Evolutionary conservation across 2,113 vertebrate species (phyloP).

Genomic region (Onychostoma macrolepis): DNA sequence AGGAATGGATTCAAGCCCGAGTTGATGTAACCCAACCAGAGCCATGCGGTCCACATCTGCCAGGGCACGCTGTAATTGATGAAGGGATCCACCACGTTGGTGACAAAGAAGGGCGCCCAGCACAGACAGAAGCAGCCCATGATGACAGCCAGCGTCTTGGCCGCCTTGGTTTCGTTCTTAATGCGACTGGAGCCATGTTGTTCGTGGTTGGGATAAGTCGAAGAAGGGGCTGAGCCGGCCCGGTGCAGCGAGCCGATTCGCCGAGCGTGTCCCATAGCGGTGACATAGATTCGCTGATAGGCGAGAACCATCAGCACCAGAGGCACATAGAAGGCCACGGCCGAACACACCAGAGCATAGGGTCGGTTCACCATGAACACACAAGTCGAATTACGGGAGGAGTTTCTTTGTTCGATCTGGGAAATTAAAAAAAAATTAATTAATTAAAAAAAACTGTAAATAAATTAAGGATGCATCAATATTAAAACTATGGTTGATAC

Average conservation of each 20-base stretch:
- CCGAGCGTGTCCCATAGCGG: slow-evolving; percentile 78
- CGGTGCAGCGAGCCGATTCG: slow-evolving; percentile 78
- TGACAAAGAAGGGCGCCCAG: slow-evolving; percentile 82
- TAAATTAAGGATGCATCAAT: background rate
- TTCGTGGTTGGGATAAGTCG: slow-evolving; percentile 46
- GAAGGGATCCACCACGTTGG: slow-evolving; percentile 82
- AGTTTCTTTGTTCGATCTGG: slow-evolving; percentile 74
- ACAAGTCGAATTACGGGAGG: slow-evolving; percentile 75
- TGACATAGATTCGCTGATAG: slow-evolving; percentile 81
- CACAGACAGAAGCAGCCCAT: slow-evolving; percentile 84
- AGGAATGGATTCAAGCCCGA: slow-evolving; percentile 82
- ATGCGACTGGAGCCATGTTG: slow-evolving; percentile 72
- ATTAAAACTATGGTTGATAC: background rate
- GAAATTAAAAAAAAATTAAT: background rate
- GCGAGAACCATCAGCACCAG: slow-evolving; percentile 79
- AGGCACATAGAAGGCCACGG: slow-evolving; percentile 80
- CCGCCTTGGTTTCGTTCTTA: slow-evolving; percentile 79
- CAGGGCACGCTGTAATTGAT: slow-evolving; percentile 78
- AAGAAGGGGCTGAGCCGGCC: slow-evolving; percentile 73
- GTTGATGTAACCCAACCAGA: slow-evolving; percentile 83
- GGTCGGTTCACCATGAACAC: slow-evolving; percentile 81
- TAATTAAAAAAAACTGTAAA: background rate
- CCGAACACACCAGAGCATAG: slow-evolving; percentile 80
- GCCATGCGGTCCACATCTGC: slow-evolving; percentile 82
- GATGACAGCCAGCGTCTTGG: slow-evolving; percentile 80